Conservation (phyloP, 2,113 vertebrate genomes). For the Apus apus region DNA sequence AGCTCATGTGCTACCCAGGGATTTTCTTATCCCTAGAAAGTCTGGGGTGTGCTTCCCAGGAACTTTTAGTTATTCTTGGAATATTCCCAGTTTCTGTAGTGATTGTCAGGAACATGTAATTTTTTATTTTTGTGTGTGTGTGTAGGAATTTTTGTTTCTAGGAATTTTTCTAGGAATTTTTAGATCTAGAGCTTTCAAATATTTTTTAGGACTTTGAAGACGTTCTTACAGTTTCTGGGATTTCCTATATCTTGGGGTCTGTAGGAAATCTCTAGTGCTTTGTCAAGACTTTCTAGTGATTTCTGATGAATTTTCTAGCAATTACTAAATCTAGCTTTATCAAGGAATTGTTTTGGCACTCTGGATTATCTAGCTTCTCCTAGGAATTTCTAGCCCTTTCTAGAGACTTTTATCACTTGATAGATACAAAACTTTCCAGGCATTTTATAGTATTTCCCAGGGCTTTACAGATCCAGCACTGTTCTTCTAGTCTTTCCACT, state of each 20-base stretch:
- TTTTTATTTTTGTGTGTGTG: too few species aligned
- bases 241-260: not conserved
- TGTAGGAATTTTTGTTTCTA: not conserved
- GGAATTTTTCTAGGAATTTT: not conserved
- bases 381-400: not conserved
- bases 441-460: not conserved
- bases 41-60: not conserved
- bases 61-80: not conserved
- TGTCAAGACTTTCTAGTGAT: not conserved
- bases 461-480: not conserved
- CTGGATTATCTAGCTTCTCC: not conserved
- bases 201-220: not conserved
- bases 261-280: not conserved
- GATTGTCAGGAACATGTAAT: not conserved
- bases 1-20: fast-evolving
- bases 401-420: not conserved
- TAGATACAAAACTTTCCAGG: not conserved
- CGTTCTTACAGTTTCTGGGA: not conserved
- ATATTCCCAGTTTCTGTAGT: not conserved
- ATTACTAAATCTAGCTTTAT: not conserved
- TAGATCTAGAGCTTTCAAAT: not conserved
- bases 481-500: not conserved
- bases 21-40: not conserved
- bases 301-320: not conserved
- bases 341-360: not conserved